These are phyloP conservation scores for Julus scanicus DNA, from an alignment of 2,888 invertebrate genomes.

Conservation along the genomic window DNA sequence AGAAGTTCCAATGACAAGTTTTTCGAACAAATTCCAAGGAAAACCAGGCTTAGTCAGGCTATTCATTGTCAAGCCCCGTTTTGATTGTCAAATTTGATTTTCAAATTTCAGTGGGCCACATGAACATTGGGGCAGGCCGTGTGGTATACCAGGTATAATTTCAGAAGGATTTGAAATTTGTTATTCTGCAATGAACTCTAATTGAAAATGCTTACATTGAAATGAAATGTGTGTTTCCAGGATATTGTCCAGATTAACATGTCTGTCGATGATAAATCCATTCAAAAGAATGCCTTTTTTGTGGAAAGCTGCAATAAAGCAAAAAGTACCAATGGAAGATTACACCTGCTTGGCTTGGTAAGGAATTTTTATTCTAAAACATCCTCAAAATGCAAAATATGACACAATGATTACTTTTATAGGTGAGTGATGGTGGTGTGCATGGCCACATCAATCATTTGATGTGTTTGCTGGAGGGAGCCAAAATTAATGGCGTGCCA, in stretches of 20 bases:
- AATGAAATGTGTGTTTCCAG: conserved; percentile 57
- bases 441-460: conserved; percentile 68
- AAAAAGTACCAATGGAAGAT: conserved; percentile 64
- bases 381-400: background rate
- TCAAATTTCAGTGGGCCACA: conserved; percentile 62
- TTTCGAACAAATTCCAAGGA: too few species aligned
- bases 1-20: too few species aligned
- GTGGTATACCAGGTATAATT: conserved; percentile 66
- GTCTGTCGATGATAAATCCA: conserved; percentile 62
- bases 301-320: conserved; percentile 66
- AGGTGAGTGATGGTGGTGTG: conserved; percentile 66
- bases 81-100: background rate
- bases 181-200: background rate
- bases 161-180: background rate
- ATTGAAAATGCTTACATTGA: background rate
- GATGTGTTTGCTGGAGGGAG: conserved; percentile 65
- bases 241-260: conserved; percentile 68
- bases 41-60: too few species aligned
- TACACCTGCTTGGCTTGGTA: conserved; percentile 68
- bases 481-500: conserved; percentile 66
- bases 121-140: conserved; percentile 68
- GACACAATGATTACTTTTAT: conserved; percentile 45
- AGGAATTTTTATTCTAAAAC: conserved; percentile 53
- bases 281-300: conserved; percentile 65
- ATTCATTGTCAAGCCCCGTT: background rate